A percentile compares a stretch with the other conserved stretches of the same genome.
These are phyloP conservation scores for Scotopteryx bipunctaria DNA, from an alignment of 2,888 invertebrate genomes.

Conservation along the genomic window DNA sequence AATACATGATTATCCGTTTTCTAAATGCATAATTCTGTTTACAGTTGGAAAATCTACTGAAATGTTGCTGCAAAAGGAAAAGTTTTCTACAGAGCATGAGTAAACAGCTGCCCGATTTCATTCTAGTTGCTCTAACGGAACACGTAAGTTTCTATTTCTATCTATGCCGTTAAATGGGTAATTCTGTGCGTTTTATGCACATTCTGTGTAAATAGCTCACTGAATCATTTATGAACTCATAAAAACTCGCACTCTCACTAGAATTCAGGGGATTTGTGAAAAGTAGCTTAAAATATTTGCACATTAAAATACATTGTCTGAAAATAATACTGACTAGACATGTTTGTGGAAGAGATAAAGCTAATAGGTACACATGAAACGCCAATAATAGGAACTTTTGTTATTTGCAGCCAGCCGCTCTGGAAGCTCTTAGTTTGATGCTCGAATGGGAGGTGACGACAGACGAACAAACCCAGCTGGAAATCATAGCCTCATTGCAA, in stretches of 20 bases:
- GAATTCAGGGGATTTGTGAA: neutral
- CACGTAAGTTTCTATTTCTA: slow-evolving; percentile 66
- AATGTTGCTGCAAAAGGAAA: slow-evolving; percentile 89
- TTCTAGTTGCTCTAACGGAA: slow-evolving; percentile 88
- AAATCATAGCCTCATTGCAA: slow-evolving; percentile 89
- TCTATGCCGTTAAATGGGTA: neutral
- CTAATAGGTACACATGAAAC: no score
- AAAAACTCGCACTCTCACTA: neutral
- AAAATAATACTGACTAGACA: no score
- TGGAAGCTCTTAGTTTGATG: slow-evolving; percentile 89
- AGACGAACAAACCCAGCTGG: slow-evolving; percentile 84
- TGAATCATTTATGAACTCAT: neutral
- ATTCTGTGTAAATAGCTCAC: slow-evolving; percentile 1
- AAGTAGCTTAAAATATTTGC: neutral
- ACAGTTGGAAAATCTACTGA: slow-evolving; percentile 84
- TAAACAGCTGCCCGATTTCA: slow-evolving; percentile 88
- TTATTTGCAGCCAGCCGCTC: slow-evolving; percentile 77
- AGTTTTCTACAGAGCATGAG: slow-evolving; percentile 87
- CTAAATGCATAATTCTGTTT: slow-evolving; percentile 10
- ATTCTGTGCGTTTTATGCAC: slow-evolving; percentile 6
- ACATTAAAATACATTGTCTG: no score
- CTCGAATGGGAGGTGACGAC: slow-evolving; percentile 87
- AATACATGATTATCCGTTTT: neutral
- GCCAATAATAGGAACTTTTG: no score
- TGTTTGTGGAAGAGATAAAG: no score